Conservation (phyloP, 1,140 invertebrate species). For the Atta cephalotes region DNA sequence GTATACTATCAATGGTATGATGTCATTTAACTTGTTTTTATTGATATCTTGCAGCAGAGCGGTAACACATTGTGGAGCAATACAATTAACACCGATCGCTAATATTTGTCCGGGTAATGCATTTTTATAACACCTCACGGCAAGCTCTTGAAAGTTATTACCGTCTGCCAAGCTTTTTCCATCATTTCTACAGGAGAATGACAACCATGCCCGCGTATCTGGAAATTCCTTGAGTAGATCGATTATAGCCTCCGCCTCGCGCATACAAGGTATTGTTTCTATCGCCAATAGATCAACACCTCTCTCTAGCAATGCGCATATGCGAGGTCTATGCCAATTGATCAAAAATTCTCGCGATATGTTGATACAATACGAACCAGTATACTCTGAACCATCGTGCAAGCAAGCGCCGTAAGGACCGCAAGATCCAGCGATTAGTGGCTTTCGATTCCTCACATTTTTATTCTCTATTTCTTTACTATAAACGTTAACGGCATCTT, state of each 20-base stretch:
- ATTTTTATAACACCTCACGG: slow-evolving; percentile 88
- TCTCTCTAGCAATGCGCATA: slow-evolving; percentile 91
- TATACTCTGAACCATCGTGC: slow-evolving; percentile 97
- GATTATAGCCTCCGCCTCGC: slow-evolving; percentile 93
- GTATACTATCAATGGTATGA: slow-evolving; percentile 89
- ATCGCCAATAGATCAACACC: slow-evolving; percentile 94
- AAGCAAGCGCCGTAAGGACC: slow-evolving; percentile 96
- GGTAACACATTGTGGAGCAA: slow-evolving; percentile 88
- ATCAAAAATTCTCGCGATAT: slow-evolving; percentile 90
- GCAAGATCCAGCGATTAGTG: slow-evolving; percentile 93
- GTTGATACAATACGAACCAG: slow-evolving; percentile 92
- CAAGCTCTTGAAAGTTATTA: slow-evolving; percentile 89
- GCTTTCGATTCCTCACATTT: slow-evolving; percentile 79
- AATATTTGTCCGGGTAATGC: slow-evolving; percentile 89
- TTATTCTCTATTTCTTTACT: slow-evolving; percentile 85
- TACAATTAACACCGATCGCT: slow-evolving; percentile 96
- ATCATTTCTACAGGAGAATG: slow-evolving; percentile 92
- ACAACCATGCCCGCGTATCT: slow-evolving; percentile 92
- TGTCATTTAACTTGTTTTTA: slow-evolving; percentile 64
- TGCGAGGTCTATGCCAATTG: slow-evolving; percentile 93
- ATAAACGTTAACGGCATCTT: slow-evolving; percentile 88
- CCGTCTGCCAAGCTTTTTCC: slow-evolving; percentile 90
- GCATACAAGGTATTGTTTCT: slow-evolving; percentile 95
- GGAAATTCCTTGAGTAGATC: slow-evolving; percentile 92
- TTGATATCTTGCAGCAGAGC: slow-evolving; percentile 87